Base-by-base conservation (phyloP, 2,797 vertebrate species). In the Leptodactylus fallax region DNA sequence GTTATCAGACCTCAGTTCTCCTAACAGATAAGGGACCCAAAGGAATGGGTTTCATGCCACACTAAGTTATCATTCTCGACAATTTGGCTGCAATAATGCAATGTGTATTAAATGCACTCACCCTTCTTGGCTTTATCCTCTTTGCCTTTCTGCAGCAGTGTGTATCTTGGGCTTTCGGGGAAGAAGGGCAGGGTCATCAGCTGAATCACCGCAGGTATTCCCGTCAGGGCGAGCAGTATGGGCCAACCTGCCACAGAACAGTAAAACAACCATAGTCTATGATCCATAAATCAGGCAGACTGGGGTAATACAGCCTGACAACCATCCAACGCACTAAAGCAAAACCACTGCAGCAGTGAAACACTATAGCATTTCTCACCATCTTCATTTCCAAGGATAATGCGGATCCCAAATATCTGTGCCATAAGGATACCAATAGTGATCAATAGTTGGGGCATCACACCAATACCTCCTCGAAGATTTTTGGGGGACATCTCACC, bases 91-190 rank as follows among this genome's bases (percentile, higher is more conserved):
- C 51, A 0, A 3, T 3, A 2, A 36, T 53, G 1, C 51, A 27
- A n/a, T n/a, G 1, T 58, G 25, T 16, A 36, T 83, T 69, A 27
- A 21, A 8, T 6, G 21, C 0, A 23, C 6, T 21, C 86, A 98
- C 98, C 97, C 90, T 90, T 92, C 55, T 90, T 93, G 61, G 97
- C 97, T 0, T 92, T 92, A 0, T 86, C 91, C 51, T 96, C 95
- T 0, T 97, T 90, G 16, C 94, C 93, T 88, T 93, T 97, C 90
- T 98, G 96, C 84, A 98, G 95, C 90, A 99, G 96, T 93, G 96
- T 95, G 88, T 97, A 97, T 7, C 98, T 92, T 79, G 98, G 98
- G n/a, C 97, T 99, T 93, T 99, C 98, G 0, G 98, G 98, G 91
- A 96, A 97, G 80, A 97, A 96, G 12, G 98, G 98, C 91, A 99